Base-by-base conservation (phyloP, 2,113 vertebrate genomes). In the Proterorhinus semilunaris region DNA sequence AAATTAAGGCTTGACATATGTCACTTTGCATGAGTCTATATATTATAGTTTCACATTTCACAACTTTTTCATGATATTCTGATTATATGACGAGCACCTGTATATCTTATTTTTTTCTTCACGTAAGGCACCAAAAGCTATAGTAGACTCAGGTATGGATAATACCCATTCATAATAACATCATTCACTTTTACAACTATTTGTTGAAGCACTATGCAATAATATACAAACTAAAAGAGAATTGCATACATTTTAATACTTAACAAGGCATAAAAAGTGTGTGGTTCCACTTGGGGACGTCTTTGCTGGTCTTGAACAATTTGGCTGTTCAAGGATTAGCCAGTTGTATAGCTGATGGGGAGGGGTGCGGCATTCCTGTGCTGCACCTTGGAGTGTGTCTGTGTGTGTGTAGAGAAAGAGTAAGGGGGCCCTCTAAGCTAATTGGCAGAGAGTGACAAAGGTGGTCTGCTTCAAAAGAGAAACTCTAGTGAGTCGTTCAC, bases 361-460 rank as follows among this genome's bases (percentile, higher is more conserved):
- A 80, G 87, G 88, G 84, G 81, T 72, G 55, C 82, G 6, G 63
- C 89, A 91, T 91, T 91, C 88, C 90, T 80, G 66, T 68, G 68
- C 71, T 67, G 62, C 83, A 89, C 87, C 82, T 85, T 83, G 81
- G 86, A 74, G 84, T 71, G 79, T 83, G 73, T 49, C 66, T 65
- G 53, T 49, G 69, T 74, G 78, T 75, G 84, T 90, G 90, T 83
- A 76, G 86, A 88, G 78, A 61, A 61, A 75, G 71, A 90, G 83
- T 79, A 86, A 91, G 88, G 58, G 86, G 88, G 74, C 85, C 91
- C 91, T 88, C 88, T 74, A 71, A 91, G 90, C 91, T 95, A 94
- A 94, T 94, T 94, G 94, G 92, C 91, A 92, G 91, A 83, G 86
- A 83, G 88, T 86, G 90, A 93, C 94, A 94, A 95, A 94, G 91